Evolutionary conservation across 2,797 vertebrate genomes (phyloP), one percentile per base, ranked within the genome.

Genomic region (Coreius guichenoti): DNA sequence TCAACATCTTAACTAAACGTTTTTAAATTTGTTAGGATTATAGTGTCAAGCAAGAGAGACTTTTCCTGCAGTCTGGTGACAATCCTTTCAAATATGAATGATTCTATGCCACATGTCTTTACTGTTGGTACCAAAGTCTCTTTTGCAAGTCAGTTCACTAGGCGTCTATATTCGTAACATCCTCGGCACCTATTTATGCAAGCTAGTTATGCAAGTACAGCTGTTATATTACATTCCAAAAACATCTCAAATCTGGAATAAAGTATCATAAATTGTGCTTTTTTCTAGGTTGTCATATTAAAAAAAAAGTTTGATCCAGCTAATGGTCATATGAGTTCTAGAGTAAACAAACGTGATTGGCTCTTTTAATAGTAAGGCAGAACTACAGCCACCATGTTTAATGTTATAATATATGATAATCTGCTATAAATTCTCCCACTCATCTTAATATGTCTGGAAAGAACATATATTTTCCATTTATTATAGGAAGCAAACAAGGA

Each of bases 1-100:
- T 92, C 93, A 92, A 91, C 89, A 87, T 90, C 92, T 89, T 87
- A 86, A 90, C 89, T 91, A 89, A 92, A 93, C 43, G 58, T 86
- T 92, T 90, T 26, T 63, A 3, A 56, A n/a, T 9, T 74, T 91
- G 90, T 36, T 47, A 92, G 93, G 93, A 94, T 88, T 70, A 81
- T 91, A 92, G 87, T 89, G 85, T 90, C 87, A 80, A 87, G 82
- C 86, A 85, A 92, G 90, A 87, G 85, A 79, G 85, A 75, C 87
- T 81, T 43, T 63, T 61, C 82, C 86, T 74, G 61, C 72, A 31
- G 69, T 58, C 67, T 81, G 56, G n/a, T 84, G 78, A 67, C 63
- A 45, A 39, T 14, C 12, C 21, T 51, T 77, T 47, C 29, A 82
- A 79, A 84, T 72, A 39, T 67, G 49, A 76, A 77, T 82, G 39